Evolutionary conservation across 1,140 invertebrate genomes (phyloP), one percentile per base, ranked within the genome.

Genomic region (Drosophila azteca): DNA sequence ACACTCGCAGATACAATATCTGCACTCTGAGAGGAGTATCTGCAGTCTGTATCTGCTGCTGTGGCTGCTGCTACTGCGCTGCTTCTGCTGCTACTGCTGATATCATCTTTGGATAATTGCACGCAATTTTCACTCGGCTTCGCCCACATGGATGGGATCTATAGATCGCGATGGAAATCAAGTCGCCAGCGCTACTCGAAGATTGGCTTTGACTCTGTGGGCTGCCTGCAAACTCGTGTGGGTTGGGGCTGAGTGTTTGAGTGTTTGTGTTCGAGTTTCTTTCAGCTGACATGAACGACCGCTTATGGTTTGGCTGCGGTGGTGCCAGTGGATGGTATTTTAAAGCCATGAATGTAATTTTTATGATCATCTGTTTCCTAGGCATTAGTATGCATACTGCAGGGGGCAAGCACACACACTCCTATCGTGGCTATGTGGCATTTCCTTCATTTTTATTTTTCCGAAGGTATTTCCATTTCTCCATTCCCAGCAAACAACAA

Each of bases 101-200:
- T 87, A 87, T 87, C 82, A 85, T 81, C 82, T 81, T 67, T 77
- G 61, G 68, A 81, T 81, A 85, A 87, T 85, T 85, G 78, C 82
- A 77, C 77, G 82, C 82, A 87, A 81, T 84, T 81, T 84, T 77
- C 82, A 81, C 68, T 55, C 57, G 57, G 55, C 35, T 11, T 39
- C 81, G 77, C 80, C 80, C 80, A 85, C 80, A 43, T 57, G 49
- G 43, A 66, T n/a, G n/a, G n/a, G n/a, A n/a, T n/a, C n/a, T n/a
- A n/a, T n/a, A n/a, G n/a, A n/a, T n/a, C n/a, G n/a, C n/a, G n/a
- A n/a, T n/a, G n/a, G n/a, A n/a, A n/a, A 51, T 72, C 31, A 64
- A 80, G 68, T 73, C 74, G 41, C 20, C 6, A 49, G 64, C 29
- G 64, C 29, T 68, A 52, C 49, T 66, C 49, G 20, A 39, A 7